Base-by-base conservation (phyloP, 2,113 vertebrate genomes). In the Eublepharis macularius region DNA sequence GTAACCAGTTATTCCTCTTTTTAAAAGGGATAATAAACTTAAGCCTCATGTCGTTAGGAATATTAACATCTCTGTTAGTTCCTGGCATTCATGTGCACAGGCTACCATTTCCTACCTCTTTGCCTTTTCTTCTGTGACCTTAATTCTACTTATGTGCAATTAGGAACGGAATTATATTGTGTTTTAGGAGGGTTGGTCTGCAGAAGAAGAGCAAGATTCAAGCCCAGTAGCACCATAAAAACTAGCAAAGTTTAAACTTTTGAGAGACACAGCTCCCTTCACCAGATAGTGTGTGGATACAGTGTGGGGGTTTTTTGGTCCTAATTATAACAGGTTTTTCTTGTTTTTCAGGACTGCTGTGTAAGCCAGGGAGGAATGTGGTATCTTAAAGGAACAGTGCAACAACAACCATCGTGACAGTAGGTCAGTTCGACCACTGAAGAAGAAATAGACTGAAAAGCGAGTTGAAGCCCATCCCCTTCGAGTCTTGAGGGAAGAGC, bases 301-400 rank as follows among this genome's bases (percentile, higher is more conserved):
- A n/a, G n/a, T n/a, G n/a, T n/a, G n/a, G n/a, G n/a, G n/a, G n/a
- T n/a, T n/a, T n/a, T n/a, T n/a, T n/a, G n/a, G n/a, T n/a, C n/a
- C n/a, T n/a, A n/a, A n/a, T n/a, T n/a, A n/a, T n/a, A n/a, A n/a
- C n/a, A n/a, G n/a, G 19, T 14, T 89, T 13, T 82, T 68, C 34
- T 11, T 90, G 88, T 92, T 45, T 47, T 78, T 2, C 87, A 99
- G 99, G 99, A 99, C 93, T 99, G 99, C 95, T 99, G 99, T 47
- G 96, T 96, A 82, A 98, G 98, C 93, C 94, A 97, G 0, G 98
- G 97, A 0, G 98, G 98, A 4, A 98, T 98, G 98, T 99, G 99
- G 99, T 99, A 99, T 90, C 98, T 99, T 84, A 99, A 98, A 89
- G 99, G 99, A 76, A 99, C 99, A 0, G 95, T 98, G n/a, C 98